A percentile compares a stretch with the other conserved stretches of the same genome.
Evolutionary conservation across 2,797 vertebrate genomes (phyloP).

Genomic region (Antrozous pallidus): DNA sequence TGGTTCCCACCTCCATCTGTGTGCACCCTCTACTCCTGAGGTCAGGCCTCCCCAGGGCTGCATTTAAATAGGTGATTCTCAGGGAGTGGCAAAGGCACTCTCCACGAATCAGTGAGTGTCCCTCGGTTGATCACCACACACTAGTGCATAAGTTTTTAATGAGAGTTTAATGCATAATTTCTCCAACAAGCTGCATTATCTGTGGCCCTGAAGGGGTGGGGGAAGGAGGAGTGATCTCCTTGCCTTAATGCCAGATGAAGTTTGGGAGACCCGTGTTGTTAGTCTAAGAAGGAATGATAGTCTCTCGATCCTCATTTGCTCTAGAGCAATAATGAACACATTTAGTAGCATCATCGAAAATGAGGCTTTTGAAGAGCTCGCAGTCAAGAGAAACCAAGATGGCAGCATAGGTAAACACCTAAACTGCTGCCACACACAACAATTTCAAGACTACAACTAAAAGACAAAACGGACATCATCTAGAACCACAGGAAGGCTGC

Average conservation of each 20-base stretch:
- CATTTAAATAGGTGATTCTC: constrained; percentile 22
- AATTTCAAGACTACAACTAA: too few species aligned
- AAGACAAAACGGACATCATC: too few species aligned
- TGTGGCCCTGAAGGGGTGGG: not conserved
- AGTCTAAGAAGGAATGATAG: not conserved
- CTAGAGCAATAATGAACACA: not conserved
- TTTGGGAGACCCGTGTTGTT: constrained; percentile 11
- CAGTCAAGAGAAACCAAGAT: too few species aligned
- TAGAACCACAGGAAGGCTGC: too few species aligned
- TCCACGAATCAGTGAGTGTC: constrained; percentile 12
- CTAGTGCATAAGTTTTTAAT: constrained; percentile 30
- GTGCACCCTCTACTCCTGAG: not conserved
- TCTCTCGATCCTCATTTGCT: not conserved
- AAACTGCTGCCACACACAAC: too few species aligned
- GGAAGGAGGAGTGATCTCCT: constrained; percentile 20
- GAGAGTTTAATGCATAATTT: constrained; percentile 66
- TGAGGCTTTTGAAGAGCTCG: not conserved
- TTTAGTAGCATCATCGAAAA: not conserved
- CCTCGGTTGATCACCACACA: not conserved
- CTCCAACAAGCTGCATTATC: constrained; percentile 61
- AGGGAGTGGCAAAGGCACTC: constrained; percentile 19
- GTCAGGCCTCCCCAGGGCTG: not conserved
- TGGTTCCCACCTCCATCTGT: not conserved
- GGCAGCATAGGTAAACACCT: too few species aligned
- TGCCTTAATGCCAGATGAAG: constrained; percentile 38